Percentiles rank a stretch among this genome's conserved stretches.
Evolutionary conservation across 2,113 vertebrate species (phyloP).

Genomic region (Salminus brasiliensis): DNA sequence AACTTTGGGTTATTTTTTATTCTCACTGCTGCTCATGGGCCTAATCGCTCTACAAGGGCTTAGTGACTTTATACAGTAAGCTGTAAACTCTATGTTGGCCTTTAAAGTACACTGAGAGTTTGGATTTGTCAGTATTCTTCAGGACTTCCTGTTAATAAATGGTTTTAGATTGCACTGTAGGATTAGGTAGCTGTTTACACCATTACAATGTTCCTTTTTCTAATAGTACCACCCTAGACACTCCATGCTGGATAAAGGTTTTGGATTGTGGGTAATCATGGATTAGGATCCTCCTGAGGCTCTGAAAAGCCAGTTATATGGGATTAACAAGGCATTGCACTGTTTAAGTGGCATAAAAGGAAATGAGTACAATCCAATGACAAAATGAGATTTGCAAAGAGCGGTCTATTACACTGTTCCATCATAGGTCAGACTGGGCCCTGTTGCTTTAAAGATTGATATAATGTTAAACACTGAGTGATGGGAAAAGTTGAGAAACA

Average conservation of each 20-base stretch:
- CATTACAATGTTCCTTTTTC: not conserved
- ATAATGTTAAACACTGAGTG: too few relatives aligned
- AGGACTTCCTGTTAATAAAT: slow-evolving; percentile 6
- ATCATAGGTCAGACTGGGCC: not conserved
- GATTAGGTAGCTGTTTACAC: slow-evolving; percentile 21
- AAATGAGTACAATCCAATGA: slow-evolving; percentile 53
- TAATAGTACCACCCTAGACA: slow-evolving; percentile 48
- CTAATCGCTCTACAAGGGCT: not conserved
- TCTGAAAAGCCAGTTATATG: slow-evolving; percentile 55
- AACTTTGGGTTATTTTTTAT: too few relatives aligned
- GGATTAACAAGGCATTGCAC: slow-evolving; percentile 59
- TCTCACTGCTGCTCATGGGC: too few relatives aligned
- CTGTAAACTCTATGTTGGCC: not conserved
- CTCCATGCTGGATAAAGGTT: slow-evolving; percentile 57
- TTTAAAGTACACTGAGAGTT: not conserved
- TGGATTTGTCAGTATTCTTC: not conserved
- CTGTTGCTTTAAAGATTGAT: not conserved
- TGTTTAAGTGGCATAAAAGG: slow-evolving; percentile 59
- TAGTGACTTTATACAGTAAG: not conserved
- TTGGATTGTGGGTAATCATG: slow-evolving; percentile 50
- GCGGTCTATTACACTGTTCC: not conserved
- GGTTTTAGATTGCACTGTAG: slow-evolving; percentile 7
- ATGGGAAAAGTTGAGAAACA: too few relatives aligned
- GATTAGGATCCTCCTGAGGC: slow-evolving; percentile 52
- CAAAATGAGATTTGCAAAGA: not conserved